Percentiles rank a stretch among this genome's conserved stretches.
These are phyloP conservation scores for Gibbula magus DNA, from an alignment of 2,888 invertebrate genomes.

Conservation along the genomic window DNA sequence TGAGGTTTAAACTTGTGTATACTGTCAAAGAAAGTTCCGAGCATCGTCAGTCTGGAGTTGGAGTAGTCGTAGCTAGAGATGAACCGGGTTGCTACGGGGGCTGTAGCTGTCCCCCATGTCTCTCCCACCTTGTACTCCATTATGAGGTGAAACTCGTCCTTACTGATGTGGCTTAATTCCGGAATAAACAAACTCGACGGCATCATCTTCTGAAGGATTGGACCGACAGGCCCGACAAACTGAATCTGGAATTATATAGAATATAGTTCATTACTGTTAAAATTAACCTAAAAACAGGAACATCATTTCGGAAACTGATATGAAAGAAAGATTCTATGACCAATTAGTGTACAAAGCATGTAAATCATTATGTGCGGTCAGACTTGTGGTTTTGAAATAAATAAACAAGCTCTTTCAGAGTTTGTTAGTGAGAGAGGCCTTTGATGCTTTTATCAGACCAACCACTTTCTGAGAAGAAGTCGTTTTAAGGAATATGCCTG, in stretches of 20 bases:
- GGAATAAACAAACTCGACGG: slow-evolving; percentile 73
- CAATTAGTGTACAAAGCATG: too few relatives aligned
- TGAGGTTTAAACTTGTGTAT: slow-evolving; percentile 72
- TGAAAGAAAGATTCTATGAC: too few relatives aligned
- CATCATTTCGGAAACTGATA: too few relatives aligned
- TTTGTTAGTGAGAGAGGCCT: too few relatives aligned
- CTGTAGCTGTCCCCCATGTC: slow-evolving; percentile 70
- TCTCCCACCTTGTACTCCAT: slow-evolving; percentile 76
- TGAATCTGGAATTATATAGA: slow-evolving; percentile 68
- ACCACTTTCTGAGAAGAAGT: too few relatives aligned
- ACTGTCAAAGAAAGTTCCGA: slow-evolving; percentile 75
- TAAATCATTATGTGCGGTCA: too few relatives aligned
- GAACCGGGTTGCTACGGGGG: slow-evolving; percentile 75
- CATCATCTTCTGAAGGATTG: slow-evolving; percentile 72
- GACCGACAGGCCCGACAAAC: slow-evolving; percentile 76
- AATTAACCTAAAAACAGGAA: too few relatives aligned
- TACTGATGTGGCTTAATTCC: slow-evolving; percentile 56
- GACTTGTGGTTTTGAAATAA: too few relatives aligned
- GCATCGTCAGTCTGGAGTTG: slow-evolving; percentile 66
- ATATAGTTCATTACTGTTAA: too few relatives aligned
- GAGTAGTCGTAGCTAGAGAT: slow-evolving; percentile 76
- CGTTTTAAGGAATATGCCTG: too few relatives aligned
- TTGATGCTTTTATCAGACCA: too few relatives aligned
- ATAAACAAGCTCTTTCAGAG: too few relatives aligned
- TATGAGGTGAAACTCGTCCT: slow-evolving; percentile 77